Evolutionary conservation across 1,140 invertebrate species (phyloP).

Genomic region (Homalodisca vitripennis): DNA sequence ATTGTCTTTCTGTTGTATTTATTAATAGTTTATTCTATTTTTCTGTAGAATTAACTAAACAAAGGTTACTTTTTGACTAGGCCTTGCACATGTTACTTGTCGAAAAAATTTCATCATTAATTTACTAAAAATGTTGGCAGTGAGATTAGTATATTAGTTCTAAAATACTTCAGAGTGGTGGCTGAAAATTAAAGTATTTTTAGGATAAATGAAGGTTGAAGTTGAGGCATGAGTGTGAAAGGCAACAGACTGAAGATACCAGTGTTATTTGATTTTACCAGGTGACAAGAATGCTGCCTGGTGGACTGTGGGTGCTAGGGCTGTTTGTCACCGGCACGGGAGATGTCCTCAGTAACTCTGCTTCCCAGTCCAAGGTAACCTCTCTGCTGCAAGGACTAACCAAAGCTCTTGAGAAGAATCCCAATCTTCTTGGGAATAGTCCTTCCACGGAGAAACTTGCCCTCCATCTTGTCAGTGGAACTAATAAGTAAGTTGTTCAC

Average conservation of each 20-base stretch:
- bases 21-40: no score
- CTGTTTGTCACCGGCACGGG: slow-evolving; percentile 58
- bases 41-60: no score
- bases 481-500: slow-evolving; percentile 53
- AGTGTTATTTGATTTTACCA: slow-evolving; percentile 38
- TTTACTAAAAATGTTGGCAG: no score
- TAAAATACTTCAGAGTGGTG: neutral
- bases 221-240: neutral
- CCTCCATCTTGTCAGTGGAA: slow-evolving; percentile 52
- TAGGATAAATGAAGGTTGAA: neutral
- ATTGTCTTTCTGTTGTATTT: no score
- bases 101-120: no score
- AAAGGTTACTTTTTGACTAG: no score
- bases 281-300: slow-evolving; percentile 78
- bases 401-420: slow-evolving; percentile 54
- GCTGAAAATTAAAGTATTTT: neutral
- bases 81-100: no score
- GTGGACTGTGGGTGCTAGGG: slow-evolving; percentile 74
- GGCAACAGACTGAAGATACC: neutral
- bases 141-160: no score
- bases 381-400: slow-evolving; percentile 56
- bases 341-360: slow-evolving; percentile 58
- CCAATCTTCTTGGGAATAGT: slow-evolving; percentile 57
- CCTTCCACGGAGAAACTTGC: slow-evolving; percentile 51
- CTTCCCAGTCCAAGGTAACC: slow-evolving; percentile 52